These are phyloP conservation scores for Oncopodura yosiiana DNA, from an alignment of 1,140 invertebrate species.

Conservation along the genomic window DNA sequence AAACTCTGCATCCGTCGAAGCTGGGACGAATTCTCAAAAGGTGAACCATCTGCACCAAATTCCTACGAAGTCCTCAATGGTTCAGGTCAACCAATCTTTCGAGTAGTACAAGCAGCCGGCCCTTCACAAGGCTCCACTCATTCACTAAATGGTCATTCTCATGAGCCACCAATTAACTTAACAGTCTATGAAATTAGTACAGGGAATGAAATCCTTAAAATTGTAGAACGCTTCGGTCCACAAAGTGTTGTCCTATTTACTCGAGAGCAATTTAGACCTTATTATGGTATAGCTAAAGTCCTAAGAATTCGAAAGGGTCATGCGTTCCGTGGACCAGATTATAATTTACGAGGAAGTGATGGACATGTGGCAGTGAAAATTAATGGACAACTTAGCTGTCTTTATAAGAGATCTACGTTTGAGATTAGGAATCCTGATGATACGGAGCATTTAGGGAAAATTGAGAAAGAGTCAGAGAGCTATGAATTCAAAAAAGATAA, in stretches of 20 bases:
- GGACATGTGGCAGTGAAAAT: slow-evolving; percentile 19
- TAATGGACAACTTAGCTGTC: slow-evolving; percentile 10
- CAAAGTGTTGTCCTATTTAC: slow-evolving; percentile 18
- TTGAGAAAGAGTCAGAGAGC: slow-evolving; percentile 15
- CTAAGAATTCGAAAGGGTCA: slow-evolving; percentile 12
- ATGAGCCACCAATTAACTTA: slow-evolving; percentile 7
- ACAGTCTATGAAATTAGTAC: slow-evolving; percentile 21
- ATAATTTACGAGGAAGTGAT: slow-evolving; percentile 14
- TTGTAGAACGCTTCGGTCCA: slow-evolving; percentile 9
- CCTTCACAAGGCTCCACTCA: neutral
- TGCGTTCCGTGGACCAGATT: slow-evolving; percentile 7
- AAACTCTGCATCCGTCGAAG: no score
- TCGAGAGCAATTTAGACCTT: slow-evolving; percentile 16
- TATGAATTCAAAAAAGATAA: slow-evolving; percentile 7
- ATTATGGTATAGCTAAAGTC: slow-evolving; percentile 20
- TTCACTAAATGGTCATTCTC: neutral
- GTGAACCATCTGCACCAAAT: slow-evolving; percentile 16
- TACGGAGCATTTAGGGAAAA: slow-evolving; percentile 6
- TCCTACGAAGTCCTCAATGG: slow-evolving; percentile 16
- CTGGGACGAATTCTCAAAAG: slow-evolving; percentile 10
- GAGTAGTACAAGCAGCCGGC: slow-evolving; percentile 21
- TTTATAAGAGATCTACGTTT: slow-evolving; percentile 14
- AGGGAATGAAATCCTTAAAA: slow-evolving; percentile 19
- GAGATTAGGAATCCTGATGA: slow-evolving; percentile 12
- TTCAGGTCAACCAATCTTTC: slow-evolving; percentile 19